Percentiles rank a stretch among this genome's conserved stretches.
Evolutionary conservation across 2,797 vertebrate genomes (phyloP).

Genomic region (Gouania willdenowi): DNA sequence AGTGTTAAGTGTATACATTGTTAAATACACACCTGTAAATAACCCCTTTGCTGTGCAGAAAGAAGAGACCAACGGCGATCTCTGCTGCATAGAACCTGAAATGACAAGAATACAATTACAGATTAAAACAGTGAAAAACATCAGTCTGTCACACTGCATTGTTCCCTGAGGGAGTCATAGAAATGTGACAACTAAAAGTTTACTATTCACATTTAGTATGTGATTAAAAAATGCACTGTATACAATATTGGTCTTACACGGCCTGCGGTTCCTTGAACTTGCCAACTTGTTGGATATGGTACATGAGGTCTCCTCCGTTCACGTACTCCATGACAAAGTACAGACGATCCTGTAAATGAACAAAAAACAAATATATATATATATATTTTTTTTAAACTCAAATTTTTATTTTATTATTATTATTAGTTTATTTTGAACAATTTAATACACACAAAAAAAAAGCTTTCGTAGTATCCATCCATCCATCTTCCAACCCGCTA

Average conservation of each 20-base stretch:
- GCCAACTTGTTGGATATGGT: conserved; percentile 83
- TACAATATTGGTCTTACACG: conserved; percentile 89
- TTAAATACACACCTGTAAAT: conserved; percentile 93
- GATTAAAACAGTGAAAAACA: neutral
- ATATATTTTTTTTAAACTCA: too few species aligned
- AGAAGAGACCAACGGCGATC: conserved; percentile 92
- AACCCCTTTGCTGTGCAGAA: conserved; percentile 89
- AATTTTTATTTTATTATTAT: conserved; percentile 9
- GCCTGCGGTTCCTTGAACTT: conserved; percentile 98
- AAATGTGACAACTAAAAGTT: too few species aligned
- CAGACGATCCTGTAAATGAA: conserved; percentile 83
- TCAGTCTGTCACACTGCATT: too few species aligned
- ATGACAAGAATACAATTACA: conserved; percentile 32
- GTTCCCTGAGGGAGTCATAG: neutral
- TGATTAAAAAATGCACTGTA: too few species aligned
- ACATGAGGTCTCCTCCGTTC: conserved; percentile 96
- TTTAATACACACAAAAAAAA: too few species aligned
- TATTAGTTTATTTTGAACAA: conserved; percentile 14
- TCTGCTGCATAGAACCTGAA: conserved; percentile 97
- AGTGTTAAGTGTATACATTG: too few species aligned
- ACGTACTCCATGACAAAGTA: conserved; percentile 99
- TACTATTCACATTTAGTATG: too few species aligned
- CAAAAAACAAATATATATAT: too few species aligned
- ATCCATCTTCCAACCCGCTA: too few species aligned
- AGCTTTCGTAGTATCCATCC: too few species aligned